Base-by-base conservation (phyloP, 2,888 invertebrate genomes). In the Tuta absoluta region DNA sequence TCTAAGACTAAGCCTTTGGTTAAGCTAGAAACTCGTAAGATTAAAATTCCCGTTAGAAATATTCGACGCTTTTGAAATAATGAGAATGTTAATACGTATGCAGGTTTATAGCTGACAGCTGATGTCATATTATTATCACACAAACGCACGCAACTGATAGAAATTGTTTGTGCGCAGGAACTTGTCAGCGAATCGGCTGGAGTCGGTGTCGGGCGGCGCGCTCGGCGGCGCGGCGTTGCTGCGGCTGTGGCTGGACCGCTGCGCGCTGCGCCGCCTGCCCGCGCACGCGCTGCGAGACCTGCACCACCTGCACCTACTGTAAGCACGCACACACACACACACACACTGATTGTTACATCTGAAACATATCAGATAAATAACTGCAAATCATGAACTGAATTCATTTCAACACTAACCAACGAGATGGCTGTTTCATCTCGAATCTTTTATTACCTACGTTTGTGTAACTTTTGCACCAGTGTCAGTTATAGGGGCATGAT, bases 161-260 rank as follows among this genome's bases (percentile, higher is more conserved):
- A 4, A 67, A 71, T 69, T 67, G 92, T 65, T 70, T 73, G 71
- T 71, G 92, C 89, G 63, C 93, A 96, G 96, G 83, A 94, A 95
- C 80, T 91, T 97, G 80, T 94, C 95, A 19, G 93, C 94, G 89
- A 97, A 97, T 92, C 94, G 93, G 76, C 91, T 96, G 85, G 93
- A 93, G 81, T 88, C 92, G 75, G 93, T 96, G 79, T 93, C 94
- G 81, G 92, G 93, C 70, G 93, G 93, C 78, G 94, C 95, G 77
- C 95, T 96, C 82, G 78, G 89, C 67, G 92, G 92, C 72, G 86
- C 87, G 63, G 85, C 88, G 71, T 88, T 95, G 72, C 93, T 93
- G 84, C 93, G 94, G 82, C 89, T 95, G 92, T 92, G 93, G 81
- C 89, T 94, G 71, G 94, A 94, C 87, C 89, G 89, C 75, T 94